Evolutionary conservation across 37 sponge, comb jelly and placozoan species (phyloP).

Genomic region (Lycopodina hypogea): DNA sequence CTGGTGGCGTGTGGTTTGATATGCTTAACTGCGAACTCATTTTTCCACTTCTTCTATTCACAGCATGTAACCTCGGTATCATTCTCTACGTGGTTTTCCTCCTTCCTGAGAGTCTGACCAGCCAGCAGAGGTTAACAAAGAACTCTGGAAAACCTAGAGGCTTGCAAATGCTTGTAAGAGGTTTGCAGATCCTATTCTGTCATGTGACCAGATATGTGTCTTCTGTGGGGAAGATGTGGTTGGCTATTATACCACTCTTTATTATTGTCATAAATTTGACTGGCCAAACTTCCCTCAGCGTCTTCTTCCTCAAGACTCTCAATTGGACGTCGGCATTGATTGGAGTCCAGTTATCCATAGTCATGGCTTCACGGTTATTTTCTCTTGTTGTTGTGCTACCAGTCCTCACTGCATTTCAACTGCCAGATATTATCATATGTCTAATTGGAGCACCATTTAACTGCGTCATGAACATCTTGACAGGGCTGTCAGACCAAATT

Average conservation of each 20-base stretch:
- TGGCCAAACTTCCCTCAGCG: slow-evolving; percentile 12
- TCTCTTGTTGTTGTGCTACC: slow-evolving; percentile 47
- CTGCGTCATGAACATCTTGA: slow-evolving; percentile 6
- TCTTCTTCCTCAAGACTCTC: slow-evolving; percentile 34
- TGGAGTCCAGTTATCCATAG: slow-evolving; percentile 13
- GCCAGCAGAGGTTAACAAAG: background rate
- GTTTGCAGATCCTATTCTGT: slow-evolving; percentile 47
- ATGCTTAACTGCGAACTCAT: slow-evolving; percentile 32
- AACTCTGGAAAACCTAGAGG: background rate
- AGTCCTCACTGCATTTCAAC: slow-evolving; percentile 12
- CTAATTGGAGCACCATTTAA: slow-evolving; percentile 18
- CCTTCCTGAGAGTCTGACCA: slow-evolving; percentile 34
- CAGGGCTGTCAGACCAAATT: background rate
- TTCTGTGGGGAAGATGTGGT: slow-evolving; percentile 48
- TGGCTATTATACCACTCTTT: background rate
- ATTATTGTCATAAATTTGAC: slow-evolving; percentile 23
- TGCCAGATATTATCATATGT: slow-evolving; percentile 49
- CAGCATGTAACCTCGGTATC: background rate
- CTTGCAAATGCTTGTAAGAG: slow-evolving; percentile 6
- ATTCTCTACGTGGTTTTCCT: slow-evolving; percentile 28
- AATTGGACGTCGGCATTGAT: slow-evolving; percentile 36
- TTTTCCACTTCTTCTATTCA: background rate
- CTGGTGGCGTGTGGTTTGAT: slow-evolving; percentile 40
- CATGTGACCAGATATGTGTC: background rate
- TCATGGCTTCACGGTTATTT: slow-evolving; percentile 9